Evolutionary conservation across 2,797 vertebrate species (phyloP).

Genomic region (Neosalanx taihuensis): DNA sequence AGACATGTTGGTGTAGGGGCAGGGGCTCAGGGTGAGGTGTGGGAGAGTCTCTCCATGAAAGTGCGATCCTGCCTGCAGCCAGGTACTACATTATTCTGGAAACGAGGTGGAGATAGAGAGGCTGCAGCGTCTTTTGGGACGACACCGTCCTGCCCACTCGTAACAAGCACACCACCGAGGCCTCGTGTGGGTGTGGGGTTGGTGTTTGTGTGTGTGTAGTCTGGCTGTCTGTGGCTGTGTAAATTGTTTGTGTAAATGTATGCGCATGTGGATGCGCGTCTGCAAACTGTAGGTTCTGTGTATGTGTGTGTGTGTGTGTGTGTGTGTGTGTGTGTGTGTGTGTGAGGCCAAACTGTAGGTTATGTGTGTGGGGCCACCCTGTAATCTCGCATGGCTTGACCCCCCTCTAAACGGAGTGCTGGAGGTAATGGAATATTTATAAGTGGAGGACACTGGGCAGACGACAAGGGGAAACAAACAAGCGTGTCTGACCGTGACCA

Average conservation of each 20-base stretch:
- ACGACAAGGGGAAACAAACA: constrained; percentile 67
- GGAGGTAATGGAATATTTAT: constrained; percentile 71
- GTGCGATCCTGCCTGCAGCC: constrained; percentile 51
- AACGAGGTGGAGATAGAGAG: constrained; percentile 45
- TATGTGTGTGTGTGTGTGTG: not conserved
- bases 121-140: constrained; percentile 29
- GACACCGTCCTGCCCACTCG: constrained; percentile 15
- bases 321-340: not conserved
- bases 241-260: not conserved
- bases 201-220: not conserved
- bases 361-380: constrained; percentile 24
- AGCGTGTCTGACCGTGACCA: constrained; percentile 57
- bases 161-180: constrained; percentile 32
- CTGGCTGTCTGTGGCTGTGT: constrained; percentile 9
- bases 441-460: constrained; percentile 56
- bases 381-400: constrained; percentile 51
- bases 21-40: constrained; percentile 15
- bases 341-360: not conserved
- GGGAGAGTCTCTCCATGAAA: constrained; percentile 34
- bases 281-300: too few species aligned
- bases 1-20: constrained; percentile 35
- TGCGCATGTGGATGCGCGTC: constrained; percentile 7
- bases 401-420: constrained; percentile 56
- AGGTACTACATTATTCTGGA: constrained; percentile 53
- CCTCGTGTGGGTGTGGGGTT: constrained; percentile 17